A percentile compares a stretch with the other conserved stretches of the same genome.
Evolutionary conservation across 2,888 invertebrate species (phyloP).

Genomic region (Dynastes maya): DNA sequence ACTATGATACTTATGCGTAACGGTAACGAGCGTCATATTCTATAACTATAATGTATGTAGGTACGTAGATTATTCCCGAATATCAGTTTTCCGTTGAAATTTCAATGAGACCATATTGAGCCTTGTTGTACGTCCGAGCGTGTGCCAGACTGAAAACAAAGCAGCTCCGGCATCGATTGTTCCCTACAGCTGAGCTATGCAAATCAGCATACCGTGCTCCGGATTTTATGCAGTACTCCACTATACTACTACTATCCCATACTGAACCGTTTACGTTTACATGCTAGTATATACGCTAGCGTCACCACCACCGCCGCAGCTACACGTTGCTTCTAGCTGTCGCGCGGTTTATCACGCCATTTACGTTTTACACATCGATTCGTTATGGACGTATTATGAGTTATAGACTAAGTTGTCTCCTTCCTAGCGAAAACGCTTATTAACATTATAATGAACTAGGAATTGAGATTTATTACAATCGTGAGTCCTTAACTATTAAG

Average conservation of each 20-base stretch:
- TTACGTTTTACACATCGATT: slow-evolving; percentile 48
- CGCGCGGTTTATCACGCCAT: slow-evolving; percentile 45
- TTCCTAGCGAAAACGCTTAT: not conserved
- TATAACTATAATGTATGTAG: slow-evolving; percentile 13
- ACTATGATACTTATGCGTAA: not conserved
- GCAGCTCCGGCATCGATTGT: slow-evolving; percentile 65
- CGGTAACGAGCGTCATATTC: not conserved
- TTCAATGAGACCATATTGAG: slow-evolving; percentile 14
- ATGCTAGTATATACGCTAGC: slow-evolving; percentile 30
- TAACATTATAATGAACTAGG: not conserved
- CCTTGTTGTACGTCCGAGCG: slow-evolving; percentile 45
- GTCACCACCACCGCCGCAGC: slow-evolving; percentile 26
- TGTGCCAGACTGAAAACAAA: slow-evolving; percentile 53
- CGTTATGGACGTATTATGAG: slow-evolving; percentile 27
- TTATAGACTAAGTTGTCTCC: not conserved
- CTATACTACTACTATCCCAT: slow-evolving; percentile 49
- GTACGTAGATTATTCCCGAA: slow-evolving; percentile 24
- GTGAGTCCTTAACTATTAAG: not conserved
- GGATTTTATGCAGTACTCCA: slow-evolving; percentile 69
- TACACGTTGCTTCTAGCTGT: slow-evolving; percentile 37
- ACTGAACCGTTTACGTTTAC: slow-evolving; percentile 46
- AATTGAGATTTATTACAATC: not conserved
- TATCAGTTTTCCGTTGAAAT: slow-evolving; percentile 37
- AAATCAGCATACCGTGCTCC: slow-evolving; percentile 70
- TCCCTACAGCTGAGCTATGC: slow-evolving; percentile 71